phyloP scores from a whole-genome alignment of 2,797 vertebrate genomes.

The Bovichtus diacanthus region DNA sequence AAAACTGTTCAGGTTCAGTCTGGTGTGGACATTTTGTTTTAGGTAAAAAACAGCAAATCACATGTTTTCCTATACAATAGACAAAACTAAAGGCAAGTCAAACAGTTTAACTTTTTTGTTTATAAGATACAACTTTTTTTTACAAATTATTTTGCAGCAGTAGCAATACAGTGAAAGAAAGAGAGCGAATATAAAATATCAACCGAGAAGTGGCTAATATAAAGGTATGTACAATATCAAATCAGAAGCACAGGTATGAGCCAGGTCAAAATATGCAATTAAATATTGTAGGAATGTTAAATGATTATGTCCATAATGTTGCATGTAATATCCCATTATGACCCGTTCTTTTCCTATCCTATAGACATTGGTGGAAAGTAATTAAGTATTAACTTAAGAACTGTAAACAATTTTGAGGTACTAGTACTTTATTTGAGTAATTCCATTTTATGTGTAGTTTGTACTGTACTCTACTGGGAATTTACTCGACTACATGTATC shows the following conservation, averaged over 20 bases:
- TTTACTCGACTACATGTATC: too few species aligned
- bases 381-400: too few species aligned
- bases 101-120: too few species aligned
- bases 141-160: not conserved
- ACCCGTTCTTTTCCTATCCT: too few species aligned
- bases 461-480: too few species aligned
- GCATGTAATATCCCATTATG: conserved; percentile 1
- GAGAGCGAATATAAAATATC: not conserved
- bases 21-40: conserved; percentile 22
- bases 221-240: not conserved
- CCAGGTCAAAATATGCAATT: too few species aligned
- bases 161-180: not conserved
- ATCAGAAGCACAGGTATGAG: not conserved
- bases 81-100: too few species aligned
- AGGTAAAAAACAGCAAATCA: not conserved
- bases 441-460: too few species aligned
- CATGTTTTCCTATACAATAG: not conserved
- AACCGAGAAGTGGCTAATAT: not conserved
- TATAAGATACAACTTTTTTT: not conserved
- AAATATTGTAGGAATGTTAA: too few species aligned
- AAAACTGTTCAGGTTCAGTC: conserved; percentile 49
- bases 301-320: not conserved
- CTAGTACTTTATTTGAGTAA: too few species aligned
- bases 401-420: too few species aligned
- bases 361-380: too few species aligned